Evolutionary conservation across 2,888 invertebrate species (phyloP).

Genomic region (Rhagophthalmus giganteus): DNA sequence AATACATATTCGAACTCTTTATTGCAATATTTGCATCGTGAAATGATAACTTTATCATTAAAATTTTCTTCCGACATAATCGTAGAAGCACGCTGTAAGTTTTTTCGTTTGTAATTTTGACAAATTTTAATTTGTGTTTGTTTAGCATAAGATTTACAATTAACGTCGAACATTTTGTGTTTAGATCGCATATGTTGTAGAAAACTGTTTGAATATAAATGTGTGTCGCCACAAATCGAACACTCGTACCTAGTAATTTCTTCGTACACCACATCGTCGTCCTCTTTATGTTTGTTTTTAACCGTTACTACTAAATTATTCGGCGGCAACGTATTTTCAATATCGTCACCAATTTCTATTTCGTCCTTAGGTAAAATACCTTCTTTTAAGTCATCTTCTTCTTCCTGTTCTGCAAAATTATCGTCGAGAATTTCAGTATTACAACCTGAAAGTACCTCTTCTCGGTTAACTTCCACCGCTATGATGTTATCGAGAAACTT

Average conservation of each 20-base stretch:
- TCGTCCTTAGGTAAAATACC: neutral
- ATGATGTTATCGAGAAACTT: neutral
- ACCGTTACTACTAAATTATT: neutral
- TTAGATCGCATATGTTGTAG: constrained; percentile 23
- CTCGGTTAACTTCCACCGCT: neutral
- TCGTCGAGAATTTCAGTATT: no score
- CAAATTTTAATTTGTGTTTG: constrained; percentile 9
- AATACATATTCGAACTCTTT: constrained; percentile 15
- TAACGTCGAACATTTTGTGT: constrained; percentile 19
- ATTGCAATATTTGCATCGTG: constrained; percentile 22
- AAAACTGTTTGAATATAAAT: constrained; percentile 19
- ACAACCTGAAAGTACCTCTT: neutral
- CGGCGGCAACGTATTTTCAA: neutral
- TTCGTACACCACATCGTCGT: constrained; percentile 18
- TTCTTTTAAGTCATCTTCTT: neutral
- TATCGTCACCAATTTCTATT: neutral
- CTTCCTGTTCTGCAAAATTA: no score
- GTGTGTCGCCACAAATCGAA: constrained; percentile 23
- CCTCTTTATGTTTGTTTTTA: neutral
- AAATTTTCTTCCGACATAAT: neutral
- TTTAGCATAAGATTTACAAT: constrained; percentile 14
- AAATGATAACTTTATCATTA: neutral
- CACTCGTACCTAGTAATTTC: constrained; percentile 27
- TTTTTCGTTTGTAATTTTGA: constrained; percentile 1
- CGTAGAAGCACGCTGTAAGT: neutral